These are phyloP conservation scores for Aurelia sp. DNA, from an alignment of 30 jellyfish, hydroid and myxozoan species.

Conservation along the genomic window DNA sequence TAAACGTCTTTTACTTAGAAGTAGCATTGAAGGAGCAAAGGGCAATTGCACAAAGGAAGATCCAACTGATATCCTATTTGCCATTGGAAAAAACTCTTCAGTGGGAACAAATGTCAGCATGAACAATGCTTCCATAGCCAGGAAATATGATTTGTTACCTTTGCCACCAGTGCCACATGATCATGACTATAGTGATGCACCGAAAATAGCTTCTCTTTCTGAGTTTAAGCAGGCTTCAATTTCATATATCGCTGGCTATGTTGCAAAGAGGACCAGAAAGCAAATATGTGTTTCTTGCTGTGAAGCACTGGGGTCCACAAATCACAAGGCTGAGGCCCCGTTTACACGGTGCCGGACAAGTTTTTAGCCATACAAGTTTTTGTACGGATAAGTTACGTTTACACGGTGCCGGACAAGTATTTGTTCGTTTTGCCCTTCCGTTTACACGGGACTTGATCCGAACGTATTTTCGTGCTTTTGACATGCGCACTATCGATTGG, in stretches of 20 bases:
- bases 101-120: conserved; percentile 3
- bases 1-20: no score
- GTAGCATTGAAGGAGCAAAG: conserved; percentile 18
- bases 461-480: no score
- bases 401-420: no score
- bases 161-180: not conserved
- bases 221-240: conserved; percentile 11
- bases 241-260: conserved; percentile 34
- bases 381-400: no score
- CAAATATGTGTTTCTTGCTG: not conserved
- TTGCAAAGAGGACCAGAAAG: conserved; percentile 10
- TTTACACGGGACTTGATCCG: no score
- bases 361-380: no score
- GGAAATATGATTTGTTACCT: conserved; percentile 13
- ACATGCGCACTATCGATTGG: no score
- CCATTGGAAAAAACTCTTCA: not conserved
- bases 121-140: conserved; percentile 4
- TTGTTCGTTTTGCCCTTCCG: no score
- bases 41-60: conserved; percentile 37
- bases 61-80: conserved; percentile 22
- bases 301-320: conserved; percentile 33
- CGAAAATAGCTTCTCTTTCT: conserved; percentile 8
- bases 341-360: no score
- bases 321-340: no score
- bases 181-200: conserved; percentile 5